phyloP scores from a whole-genome alignment of 2,113 vertebrate genomes.

The Ciconia boyciana region DNA sequence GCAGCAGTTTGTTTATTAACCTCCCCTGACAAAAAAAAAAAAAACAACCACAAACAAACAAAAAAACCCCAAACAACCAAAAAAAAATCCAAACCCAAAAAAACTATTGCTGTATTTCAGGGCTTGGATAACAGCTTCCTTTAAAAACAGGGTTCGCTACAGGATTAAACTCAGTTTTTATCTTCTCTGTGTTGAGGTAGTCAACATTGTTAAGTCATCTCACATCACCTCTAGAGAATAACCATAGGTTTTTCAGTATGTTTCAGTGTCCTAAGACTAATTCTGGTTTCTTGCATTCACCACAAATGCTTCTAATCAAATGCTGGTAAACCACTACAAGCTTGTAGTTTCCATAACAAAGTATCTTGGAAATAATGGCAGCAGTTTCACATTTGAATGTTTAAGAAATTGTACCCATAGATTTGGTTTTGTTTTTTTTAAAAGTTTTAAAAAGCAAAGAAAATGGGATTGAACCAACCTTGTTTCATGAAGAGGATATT shows the following conservation, averaged over 20 bases:
- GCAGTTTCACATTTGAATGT: neutral
- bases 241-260: neutral
- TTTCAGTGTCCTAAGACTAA: neutral
- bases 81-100: neutral
- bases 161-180: neutral
- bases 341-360: neutral
- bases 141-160: neutral
- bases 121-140: neutral
- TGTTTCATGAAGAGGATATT: neutral
- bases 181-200: neutral
- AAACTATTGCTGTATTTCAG: neutral
- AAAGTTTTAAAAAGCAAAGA: neutral
- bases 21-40: neutral
- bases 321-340: neutral
- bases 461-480: neutral
- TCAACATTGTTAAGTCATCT: neutral
- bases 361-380: neutral
- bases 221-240: neutral
- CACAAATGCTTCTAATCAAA: constrained; percentile 11
- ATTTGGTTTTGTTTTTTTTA: neutral
- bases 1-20: neutral
- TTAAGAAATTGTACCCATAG: constrained; percentile 35
- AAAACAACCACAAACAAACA: neutral
- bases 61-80: neutral
- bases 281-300: neutral